A percentile compares a stretch with the other conserved stretches of the same genome.
phyloP scores from a whole-genome alignment of 2,797 vertebrate species.

The Allobates femoralis region DNA sequence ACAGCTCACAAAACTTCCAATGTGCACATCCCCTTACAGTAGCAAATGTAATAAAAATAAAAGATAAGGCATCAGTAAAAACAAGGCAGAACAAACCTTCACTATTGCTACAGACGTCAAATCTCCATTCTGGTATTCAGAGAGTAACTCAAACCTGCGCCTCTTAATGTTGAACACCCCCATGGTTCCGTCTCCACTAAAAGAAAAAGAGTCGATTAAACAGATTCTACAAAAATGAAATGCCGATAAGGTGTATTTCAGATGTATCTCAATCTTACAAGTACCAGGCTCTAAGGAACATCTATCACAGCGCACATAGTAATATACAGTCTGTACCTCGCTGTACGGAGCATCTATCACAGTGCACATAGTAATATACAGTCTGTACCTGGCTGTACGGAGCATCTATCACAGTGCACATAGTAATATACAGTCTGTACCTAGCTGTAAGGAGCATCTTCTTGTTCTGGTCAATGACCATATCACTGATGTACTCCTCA shows the following conservation, averaged over 20 bases:
- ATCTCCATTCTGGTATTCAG: conserved; percentile 90
- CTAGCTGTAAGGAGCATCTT: conserved; percentile 89
- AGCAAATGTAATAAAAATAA: neutral
- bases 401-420: conserved; percentile 68
- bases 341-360: conserved; percentile 79
- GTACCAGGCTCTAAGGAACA: conserved; percentile 87
- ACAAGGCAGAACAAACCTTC: conserved; percentile 77
- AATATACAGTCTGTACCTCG: conserved; percentile 78
- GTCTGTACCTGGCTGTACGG: conserved; percentile 85
- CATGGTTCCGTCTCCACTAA: conserved; percentile 92
- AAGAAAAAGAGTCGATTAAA: neutral
- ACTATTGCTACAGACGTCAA: conserved; percentile 88
- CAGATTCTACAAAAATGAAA: neutral
- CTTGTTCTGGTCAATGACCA: conserved; percentile 84
- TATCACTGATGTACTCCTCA: conserved; percentile 92
- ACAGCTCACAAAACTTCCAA: too few relatives aligned
- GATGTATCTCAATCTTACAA: too few relatives aligned
- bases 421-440: conserved; percentile 68
- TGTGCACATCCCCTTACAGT: too few relatives aligned
- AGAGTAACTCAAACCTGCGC: conserved; percentile 89
- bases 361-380: neutral
- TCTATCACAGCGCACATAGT: neutral
- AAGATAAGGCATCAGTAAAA: neutral
- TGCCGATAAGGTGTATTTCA: neutral
- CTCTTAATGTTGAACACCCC: conserved; percentile 89